phyloP scores from a whole-genome alignment of 2,888 invertebrate species.

The Sinotaia quadrata region DNA sequence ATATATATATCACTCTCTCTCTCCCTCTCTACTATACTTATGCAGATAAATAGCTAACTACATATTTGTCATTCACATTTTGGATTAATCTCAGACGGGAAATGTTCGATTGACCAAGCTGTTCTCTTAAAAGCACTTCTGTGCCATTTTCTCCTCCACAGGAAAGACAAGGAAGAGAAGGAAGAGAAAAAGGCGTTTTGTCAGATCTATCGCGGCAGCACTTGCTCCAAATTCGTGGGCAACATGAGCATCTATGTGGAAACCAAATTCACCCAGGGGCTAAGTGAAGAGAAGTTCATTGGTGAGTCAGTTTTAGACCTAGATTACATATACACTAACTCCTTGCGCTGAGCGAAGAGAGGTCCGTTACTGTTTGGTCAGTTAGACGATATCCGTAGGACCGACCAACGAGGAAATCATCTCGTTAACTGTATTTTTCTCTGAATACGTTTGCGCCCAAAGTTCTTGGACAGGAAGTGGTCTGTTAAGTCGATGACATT shows the following conservation, averaged over 20 bases:
- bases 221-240: constrained; percentile 84
- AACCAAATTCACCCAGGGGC: constrained; percentile 83
- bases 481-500: too few species aligned
- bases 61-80: too few species aligned
- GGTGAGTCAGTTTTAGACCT: constrained; percentile 78
- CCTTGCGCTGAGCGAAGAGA: background rate
- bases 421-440: too few species aligned
- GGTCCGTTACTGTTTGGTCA: background rate
- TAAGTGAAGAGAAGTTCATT: constrained; percentile 86
- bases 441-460: too few species aligned
- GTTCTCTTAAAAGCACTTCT: too few species aligned
- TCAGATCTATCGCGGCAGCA: constrained; percentile 86
- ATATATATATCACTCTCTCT: too few species aligned
- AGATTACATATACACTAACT: background rate
- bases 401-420: too few species aligned
- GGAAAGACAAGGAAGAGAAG: constrained; percentile 40
- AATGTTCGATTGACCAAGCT: too few species aligned
- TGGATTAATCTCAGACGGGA: too few species aligned
- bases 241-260: constrained; percentile 90
- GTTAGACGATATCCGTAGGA: background rate
- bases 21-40: too few species aligned
- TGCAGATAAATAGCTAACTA: too few species aligned
- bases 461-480: too few species aligned
- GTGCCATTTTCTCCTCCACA: background rate
- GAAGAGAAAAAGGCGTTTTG: constrained; percentile 67